These are phyloP conservation scores for Noctua fimbriata DNA, from an alignment of 2,888 invertebrate genomes.

Conservation along the genomic window DNA sequence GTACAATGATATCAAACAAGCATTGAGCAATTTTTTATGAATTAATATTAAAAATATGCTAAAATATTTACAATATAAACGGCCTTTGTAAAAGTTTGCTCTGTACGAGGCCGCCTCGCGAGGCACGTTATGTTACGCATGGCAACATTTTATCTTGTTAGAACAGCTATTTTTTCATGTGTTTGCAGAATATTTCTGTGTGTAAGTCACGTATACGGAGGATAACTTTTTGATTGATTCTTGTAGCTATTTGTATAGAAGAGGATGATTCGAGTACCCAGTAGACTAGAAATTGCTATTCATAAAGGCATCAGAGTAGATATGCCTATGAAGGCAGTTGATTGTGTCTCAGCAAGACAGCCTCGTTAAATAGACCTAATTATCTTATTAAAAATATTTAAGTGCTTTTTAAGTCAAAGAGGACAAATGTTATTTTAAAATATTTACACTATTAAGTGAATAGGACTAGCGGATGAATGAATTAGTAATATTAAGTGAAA, in stretches of 20 bases:
- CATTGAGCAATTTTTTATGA: slow-evolving; percentile 78
- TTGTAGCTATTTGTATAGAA: slow-evolving; percentile 22
- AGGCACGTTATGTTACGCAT: slow-evolving; percentile 25
- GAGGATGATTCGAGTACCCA: not conserved
- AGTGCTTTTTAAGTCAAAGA: slow-evolving; percentile 70
- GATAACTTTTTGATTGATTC: slow-evolving; percentile 32
- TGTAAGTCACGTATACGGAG: slow-evolving; percentile 13
- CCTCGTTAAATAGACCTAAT: slow-evolving; percentile 50
- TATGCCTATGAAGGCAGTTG: not conserved
- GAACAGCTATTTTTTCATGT: slow-evolving; percentile 30
- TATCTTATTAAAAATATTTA: slow-evolving; percentile 64
- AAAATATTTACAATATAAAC: slow-evolving; percentile 69
- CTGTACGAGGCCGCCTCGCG: slow-evolving; percentile 44
- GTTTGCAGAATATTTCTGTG: slow-evolving; percentile 17
- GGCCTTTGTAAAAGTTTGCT: slow-evolving; percentile 63
- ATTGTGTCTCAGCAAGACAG: slow-evolving; percentile 29
- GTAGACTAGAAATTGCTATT: slow-evolving; percentile 14
- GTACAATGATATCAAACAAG: slow-evolving; percentile 71
- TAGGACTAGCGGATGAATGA: slow-evolving; percentile 78
- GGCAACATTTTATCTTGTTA: slow-evolving; percentile 41
- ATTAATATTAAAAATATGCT: slow-evolving; percentile 66
- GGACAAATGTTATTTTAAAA: slow-evolving; percentile 70
- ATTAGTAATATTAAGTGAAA: slow-evolving; percentile 62
- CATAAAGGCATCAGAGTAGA: not conserved
- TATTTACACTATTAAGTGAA: slow-evolving; percentile 65